Conservation (phyloP, 1,140 invertebrate species). For the Ericerus pela region DNA sequence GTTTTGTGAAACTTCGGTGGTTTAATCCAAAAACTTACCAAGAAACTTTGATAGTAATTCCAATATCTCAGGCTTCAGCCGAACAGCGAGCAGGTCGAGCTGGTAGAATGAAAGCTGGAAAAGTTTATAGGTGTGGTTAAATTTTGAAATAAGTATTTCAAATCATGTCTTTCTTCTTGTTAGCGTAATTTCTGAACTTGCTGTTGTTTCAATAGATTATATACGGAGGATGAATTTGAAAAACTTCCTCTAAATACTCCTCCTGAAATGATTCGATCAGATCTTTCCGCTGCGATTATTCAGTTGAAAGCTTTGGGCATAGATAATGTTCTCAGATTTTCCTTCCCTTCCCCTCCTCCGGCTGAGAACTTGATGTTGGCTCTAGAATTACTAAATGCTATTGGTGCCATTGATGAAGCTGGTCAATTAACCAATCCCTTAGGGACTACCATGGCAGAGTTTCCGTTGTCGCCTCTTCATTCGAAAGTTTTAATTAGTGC, state of each 20-base stretch:
- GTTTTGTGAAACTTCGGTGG: conserved; percentile 91
- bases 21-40: conserved; percentile 71
- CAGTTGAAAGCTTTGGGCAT: conserved; percentile 93
- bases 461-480: conserved; percentile 75
- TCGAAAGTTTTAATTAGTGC: conserved; percentile 75
- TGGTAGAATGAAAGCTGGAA: conserved; percentile 68
- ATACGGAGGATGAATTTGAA: conserved; percentile 60
- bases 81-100: conserved; percentile 83
- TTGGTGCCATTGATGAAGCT: conserved; percentile 64
- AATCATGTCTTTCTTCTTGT: background rate
- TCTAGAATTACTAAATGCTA: conserved; percentile 75
- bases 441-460: conserved; percentile 78
- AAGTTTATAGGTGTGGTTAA: conserved; percentile 49
- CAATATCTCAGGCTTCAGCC: conserved; percentile 78
- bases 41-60: conserved; percentile 69
- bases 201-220: conserved; percentile 38
- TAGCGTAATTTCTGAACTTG: background rate
- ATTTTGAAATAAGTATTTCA: conserved; percentile 1
- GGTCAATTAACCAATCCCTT: conserved; percentile 66
- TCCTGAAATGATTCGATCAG: conserved; percentile 85
- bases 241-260: conserved; percentile 53
- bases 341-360: conserved; percentile 76
- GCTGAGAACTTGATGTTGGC: conserved; percentile 72
- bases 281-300: conserved; percentile 69
- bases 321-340: conserved; percentile 69